A percentile compares a stretch with the other conserved stretches of the same genome.
These are phyloP conservation scores for Sceloporus tristichus DNA, from an alignment of 2,113 vertebrate species.

Conservation along the genomic window DNA sequence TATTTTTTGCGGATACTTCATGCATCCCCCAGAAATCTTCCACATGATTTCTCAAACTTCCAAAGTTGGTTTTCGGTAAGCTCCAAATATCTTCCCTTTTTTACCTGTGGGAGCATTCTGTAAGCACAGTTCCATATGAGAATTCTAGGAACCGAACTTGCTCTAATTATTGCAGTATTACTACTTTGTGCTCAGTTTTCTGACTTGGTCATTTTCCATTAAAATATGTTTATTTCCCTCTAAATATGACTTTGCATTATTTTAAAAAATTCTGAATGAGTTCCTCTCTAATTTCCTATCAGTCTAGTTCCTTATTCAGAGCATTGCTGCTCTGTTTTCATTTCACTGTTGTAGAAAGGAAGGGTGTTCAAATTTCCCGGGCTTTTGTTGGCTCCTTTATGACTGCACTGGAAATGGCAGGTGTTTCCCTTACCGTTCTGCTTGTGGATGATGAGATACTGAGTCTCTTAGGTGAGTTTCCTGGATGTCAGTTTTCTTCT, in stretches of 20 bases:
- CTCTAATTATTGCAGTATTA: neutral
- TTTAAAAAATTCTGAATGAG: neutral
- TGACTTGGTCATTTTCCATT: neutral
- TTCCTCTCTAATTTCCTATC: neutral
- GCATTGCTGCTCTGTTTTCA: neutral
- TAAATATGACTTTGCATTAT: neutral
- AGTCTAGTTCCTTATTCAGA: neutral
- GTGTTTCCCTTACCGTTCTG: slow-evolving; percentile 91
- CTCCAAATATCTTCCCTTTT: neutral
- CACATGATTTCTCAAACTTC: no score
- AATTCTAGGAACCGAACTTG: neutral
- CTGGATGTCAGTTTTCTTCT: neutral
- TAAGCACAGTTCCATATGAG: neutral
- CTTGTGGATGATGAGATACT: slow-evolving; percentile 80
- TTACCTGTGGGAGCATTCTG: neutral
- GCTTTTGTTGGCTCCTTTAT: slow-evolving; percentile 92
- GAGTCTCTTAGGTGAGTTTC: slow-evolving; percentile 84
- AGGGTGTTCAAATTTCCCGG: slow-evolving; percentile 79
- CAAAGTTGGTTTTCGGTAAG: no score
- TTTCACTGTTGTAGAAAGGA: slow-evolving; percentile 76
- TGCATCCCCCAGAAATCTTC: no score
- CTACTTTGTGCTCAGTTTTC: neutral
- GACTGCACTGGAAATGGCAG: slow-evolving; percentile 95
- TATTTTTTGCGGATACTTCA: no score
- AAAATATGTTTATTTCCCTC: neutral